These are phyloP conservation scores for Cosmopolites sordidus DNA, from an alignment of 2,888 invertebrate species.

Conservation along the genomic window DNA sequence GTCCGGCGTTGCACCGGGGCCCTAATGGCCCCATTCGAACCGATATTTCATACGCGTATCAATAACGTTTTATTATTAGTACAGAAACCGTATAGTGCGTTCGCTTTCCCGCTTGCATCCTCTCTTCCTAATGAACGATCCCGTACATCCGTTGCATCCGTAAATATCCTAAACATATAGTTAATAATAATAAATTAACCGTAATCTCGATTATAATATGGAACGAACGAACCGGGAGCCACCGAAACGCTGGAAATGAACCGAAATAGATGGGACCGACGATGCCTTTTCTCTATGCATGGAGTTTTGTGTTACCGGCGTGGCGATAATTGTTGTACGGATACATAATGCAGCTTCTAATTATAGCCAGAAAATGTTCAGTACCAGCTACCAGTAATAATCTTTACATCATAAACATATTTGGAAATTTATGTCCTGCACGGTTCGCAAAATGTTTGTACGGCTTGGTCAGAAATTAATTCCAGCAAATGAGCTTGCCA, in stretches of 20 bases:
- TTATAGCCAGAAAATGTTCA: constrained; percentile 10
- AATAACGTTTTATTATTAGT: constrained; percentile 1
- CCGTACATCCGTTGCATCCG: constrained; percentile 17
- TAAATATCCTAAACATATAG: constrained; percentile 15
- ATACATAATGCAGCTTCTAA: constrained; percentile 20
- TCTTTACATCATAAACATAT: no score
- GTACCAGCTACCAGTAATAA: no score
- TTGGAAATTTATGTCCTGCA: no score
- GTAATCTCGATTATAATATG: constrained; percentile 2
- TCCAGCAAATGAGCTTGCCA: no score
- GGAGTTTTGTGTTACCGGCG: constrained; percentile 18
- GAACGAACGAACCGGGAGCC: background rate
- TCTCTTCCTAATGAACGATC: constrained; percentile 25
- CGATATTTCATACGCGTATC: background rate
- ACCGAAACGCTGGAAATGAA: background rate
- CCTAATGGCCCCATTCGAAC: background rate
- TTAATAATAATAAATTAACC: background rate
- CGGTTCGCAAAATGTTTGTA: no score
- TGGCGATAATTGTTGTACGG: constrained; percentile 15
- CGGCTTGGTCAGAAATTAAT: no score
- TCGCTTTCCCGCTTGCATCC: constrained; percentile 11
- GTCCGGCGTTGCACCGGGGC: background rate
- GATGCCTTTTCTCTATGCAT: constrained; percentile 12
- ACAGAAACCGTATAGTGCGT: background rate
- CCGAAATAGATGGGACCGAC: no score